Percentiles rank a stretch among this genome's conserved stretches.
These are phyloP conservation scores for Acromyrmex heyeri DNA, from an alignment of 1,140 invertebrate genomes.

Conservation along the genomic window DNA sequence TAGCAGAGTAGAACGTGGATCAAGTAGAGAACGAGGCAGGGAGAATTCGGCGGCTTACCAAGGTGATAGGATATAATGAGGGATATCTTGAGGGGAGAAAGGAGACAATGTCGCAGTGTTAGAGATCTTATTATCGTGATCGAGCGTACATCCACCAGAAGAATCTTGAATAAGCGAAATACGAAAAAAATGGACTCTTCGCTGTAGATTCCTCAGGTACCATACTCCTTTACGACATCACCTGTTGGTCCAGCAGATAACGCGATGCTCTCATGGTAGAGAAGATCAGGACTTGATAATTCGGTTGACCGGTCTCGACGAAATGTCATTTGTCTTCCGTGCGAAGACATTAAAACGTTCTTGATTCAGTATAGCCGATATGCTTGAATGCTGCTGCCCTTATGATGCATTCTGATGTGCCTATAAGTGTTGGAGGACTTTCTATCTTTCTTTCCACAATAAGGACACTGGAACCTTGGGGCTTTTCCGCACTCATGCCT, in stretches of 20 bases:
- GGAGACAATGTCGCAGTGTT: conserved; percentile 36
- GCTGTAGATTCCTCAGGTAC: not conserved
- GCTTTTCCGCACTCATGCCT: conserved; percentile 85
- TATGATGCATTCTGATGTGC: conserved; percentile 83
- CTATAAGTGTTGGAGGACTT: conserved; percentile 80
- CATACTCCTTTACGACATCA: not conserved
- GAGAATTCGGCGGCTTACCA: not conserved
- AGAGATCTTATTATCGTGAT: conserved; percentile 45
- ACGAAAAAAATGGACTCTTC: not conserved
- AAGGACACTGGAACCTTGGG: conserved; percentile 84
- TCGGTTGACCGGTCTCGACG: not conserved
- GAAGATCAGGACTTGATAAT: not conserved
- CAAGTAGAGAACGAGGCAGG: not conserved
- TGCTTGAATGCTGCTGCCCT: conserved; percentile 62
- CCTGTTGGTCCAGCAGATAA: not conserved
- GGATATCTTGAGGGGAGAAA: conserved; percentile 15
- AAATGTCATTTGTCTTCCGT: conserved; percentile 26
- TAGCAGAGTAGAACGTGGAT: not conserved
- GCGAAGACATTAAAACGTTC: not conserved
- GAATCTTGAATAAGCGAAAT: not conserved
- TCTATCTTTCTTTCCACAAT: conserved; percentile 80
- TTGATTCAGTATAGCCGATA: conserved; percentile 75
- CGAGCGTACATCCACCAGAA: not conserved
- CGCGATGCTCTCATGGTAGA: too few relatives aligned
- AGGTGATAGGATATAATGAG: not conserved